Conservation (phyloP, 2,888 invertebrate species). For the Candidula unifasciata region DNA sequence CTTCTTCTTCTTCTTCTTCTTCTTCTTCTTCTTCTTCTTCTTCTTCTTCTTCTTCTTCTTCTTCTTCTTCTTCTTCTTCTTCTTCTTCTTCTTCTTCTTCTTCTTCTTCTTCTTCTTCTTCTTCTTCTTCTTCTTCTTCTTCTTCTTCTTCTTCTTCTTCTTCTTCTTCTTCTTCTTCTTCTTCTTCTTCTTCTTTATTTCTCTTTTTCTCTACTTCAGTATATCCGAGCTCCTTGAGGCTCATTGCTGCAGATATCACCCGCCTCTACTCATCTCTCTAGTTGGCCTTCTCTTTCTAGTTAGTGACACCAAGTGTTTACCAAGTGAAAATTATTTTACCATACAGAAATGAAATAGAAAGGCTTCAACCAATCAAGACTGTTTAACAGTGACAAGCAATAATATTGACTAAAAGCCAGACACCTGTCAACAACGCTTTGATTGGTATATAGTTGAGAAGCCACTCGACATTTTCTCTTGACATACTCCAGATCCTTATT, state of each 20-base stretch:
- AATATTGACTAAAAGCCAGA: neutral
- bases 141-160: too few relatives aligned
- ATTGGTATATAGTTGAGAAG: too few relatives aligned
- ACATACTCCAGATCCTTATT: neutral
- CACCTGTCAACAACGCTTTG: neutral
- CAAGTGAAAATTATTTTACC: too few relatives aligned
- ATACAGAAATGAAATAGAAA: neutral
- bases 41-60: neutral
- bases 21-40: neutral
- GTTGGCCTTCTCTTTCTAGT: too few relatives aligned
- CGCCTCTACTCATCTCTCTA: too few relatives aligned
- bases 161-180: neutral
- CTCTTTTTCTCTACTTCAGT: too few relatives aligned
- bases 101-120: neutral
- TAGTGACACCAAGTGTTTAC: too few relatives aligned
- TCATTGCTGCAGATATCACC: too few relatives aligned
- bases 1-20: neutral
- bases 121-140: neutral
- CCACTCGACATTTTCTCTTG: neutral
- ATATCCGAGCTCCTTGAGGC: too few relatives aligned
- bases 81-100: neutral
- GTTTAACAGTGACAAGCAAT: neutral
- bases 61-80: neutral
- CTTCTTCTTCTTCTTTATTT: too few relatives aligned
- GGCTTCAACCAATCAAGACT: neutral